Percentiles rank a stretch among this genome's conserved stretches.
These are phyloP conservation scores for Halichoeres trimaculatus DNA, from an alignment of 2,113 vertebrate species.

Conservation along the genomic window DNA sequence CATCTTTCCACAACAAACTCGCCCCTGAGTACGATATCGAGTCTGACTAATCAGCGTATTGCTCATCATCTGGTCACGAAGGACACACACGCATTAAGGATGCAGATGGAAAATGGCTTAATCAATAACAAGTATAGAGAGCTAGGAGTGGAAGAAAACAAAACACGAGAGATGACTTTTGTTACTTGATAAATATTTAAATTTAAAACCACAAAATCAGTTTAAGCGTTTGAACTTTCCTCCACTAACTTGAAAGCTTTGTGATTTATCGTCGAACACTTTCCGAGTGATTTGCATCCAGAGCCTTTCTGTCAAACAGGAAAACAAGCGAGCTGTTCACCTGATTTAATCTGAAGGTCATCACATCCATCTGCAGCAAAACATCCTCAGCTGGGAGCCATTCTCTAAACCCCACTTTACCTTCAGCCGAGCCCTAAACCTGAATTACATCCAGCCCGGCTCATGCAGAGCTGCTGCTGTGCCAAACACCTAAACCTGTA, in stretches of 20 bases:
- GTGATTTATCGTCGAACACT: neutral
- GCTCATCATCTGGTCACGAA: neutral
- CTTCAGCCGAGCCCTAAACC: constrained; percentile 6
- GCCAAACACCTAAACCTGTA: constrained; percentile 32
- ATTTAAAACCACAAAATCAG: neutral
- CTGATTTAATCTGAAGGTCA: constrained; percentile 39
- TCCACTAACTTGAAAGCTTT: neutral
- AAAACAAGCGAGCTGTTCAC: constrained; percentile 6
- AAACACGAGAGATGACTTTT: neutral
- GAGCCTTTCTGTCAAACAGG: constrained; percentile 16
- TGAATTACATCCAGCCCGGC: constrained; percentile 27
- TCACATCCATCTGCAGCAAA: constrained; percentile 29
- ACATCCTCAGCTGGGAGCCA: neutral
- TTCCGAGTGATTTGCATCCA: constrained; percentile 18
- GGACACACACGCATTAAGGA: neutral
- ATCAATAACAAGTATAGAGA: constrained; percentile 11
- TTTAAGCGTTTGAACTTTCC: neutral
- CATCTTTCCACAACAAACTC: neutral
- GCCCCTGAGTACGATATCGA: neutral
- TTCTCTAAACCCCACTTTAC: constrained; percentile 11
- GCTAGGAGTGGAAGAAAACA: neutral
- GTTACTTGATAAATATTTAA: neutral
- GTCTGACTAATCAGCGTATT: constrained; percentile 15
- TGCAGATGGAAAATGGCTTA: constrained; percentile 13
- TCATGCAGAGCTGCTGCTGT: neutral